A percentile compares a stretch with the other conserved stretches of the same genome.
phyloP scores from a whole-genome alignment of 2,797 vertebrate genomes.

The Pangasius sanitwongsei region DNA sequence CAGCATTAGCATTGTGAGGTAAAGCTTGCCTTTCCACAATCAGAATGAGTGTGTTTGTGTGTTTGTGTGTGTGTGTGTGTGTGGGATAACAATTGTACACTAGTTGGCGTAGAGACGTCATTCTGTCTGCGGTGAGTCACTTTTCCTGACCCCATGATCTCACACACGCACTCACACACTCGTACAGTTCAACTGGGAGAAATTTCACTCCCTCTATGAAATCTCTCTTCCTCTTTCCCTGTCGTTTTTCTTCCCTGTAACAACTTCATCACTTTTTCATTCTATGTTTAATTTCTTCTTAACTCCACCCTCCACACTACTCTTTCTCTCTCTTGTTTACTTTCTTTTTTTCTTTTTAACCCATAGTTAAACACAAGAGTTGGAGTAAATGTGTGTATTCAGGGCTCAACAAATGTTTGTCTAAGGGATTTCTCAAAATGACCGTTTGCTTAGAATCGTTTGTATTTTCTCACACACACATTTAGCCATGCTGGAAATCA shows the following conservation, averaged over 20 bases:
- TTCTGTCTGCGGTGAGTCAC: conserved; percentile 22
- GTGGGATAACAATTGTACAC: not conserved
- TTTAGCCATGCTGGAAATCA: not conserved
- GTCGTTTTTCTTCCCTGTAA: too few species aligned
- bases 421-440: not conserved
- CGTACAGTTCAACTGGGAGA: not conserved
- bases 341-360: not conserved
- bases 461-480: not conserved
- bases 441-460: not conserved
- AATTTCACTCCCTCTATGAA: not conserved
- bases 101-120: conserved; percentile 11
- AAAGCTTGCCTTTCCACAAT: not conserved
- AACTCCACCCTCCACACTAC: not conserved
- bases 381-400: not conserved
- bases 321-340: not conserved
- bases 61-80: not conserved
- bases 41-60: not conserved
- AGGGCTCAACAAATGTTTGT: not conserved
- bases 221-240: not conserved
- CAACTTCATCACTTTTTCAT: not conserved
- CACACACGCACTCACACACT: not conserved
- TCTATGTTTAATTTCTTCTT: not conserved
- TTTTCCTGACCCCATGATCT: conserved; percentile 16
- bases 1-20: not conserved
- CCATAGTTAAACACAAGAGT: not conserved